Base-by-base conservation (phyloP, 2,888 invertebrate genomes). In the Stratiomys singularior region DNA sequence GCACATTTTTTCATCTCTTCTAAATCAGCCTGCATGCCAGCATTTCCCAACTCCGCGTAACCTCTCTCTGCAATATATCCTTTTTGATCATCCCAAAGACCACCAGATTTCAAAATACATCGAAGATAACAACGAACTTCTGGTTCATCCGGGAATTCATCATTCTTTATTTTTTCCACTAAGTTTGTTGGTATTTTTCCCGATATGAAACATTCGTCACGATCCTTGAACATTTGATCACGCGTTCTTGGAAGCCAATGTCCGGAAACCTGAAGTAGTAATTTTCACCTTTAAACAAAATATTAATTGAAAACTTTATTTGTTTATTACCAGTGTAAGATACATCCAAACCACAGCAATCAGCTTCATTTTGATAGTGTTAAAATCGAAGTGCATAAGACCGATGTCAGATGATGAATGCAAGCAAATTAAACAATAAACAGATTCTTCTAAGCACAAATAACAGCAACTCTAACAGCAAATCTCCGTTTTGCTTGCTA, bases 111-210 rank as follows among this genome's bases (percentile, higher is more conserved):
- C 21, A 13, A 37, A n/a, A 67, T 44, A 23, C 67, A 67, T 9
- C 67, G 67, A 13, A 44, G 44, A 21, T 37, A 67, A 21, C 67
- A 67, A 21, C 44, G 21, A n/a, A n/a, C n/a, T n/a, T n/a, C n/a
- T 15, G 44, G 21, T 9, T 37, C 44, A 1, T 67, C 18, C 5
- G 67, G 67, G 18, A 67, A 37, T 21, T 67, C 18, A 5, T 27
- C 21, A 2, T 15, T 44, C 21, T 67, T 67, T 37, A 67, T 44
- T 21, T 18, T 3, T 9, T 18, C 21, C 1, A 21, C 7, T 15
- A n/a, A 30, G n/a, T 67, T 37, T 9, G 37, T 21, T 21, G 67
- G 2, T 21, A 67, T 18, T 44, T 67, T 67, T 9, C n/a, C 37
- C 1, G 37, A 30, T 37, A 7, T 27, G 44, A 67, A 67, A 21